Percentiles rank a stretch among this genome's conserved stretches.
Evolutionary conservation across 2,888 invertebrate species (phyloP).

Genomic region (Rhingia rostrata): DNA sequence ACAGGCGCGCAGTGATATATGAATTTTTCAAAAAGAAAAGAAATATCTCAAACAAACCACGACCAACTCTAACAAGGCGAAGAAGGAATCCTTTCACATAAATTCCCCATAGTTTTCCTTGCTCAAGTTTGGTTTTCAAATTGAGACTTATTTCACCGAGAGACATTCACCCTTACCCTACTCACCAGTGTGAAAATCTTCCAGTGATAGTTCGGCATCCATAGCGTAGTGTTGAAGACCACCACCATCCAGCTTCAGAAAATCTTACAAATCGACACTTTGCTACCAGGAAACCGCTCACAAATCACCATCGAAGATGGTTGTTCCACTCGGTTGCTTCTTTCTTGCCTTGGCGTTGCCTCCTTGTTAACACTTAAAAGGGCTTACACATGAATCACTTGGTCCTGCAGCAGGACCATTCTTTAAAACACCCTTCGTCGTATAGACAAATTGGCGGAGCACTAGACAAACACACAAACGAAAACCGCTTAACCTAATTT

Average conservation of each 20-base stretch:
- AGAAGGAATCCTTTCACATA: slow-evolving; percentile 22
- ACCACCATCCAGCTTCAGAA: not conserved
- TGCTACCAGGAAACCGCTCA: slow-evolving; percentile 52
- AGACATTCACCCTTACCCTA: slow-evolving; percentile 12
- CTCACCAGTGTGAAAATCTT: slow-evolving; percentile 70
- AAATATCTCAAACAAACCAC: slow-evolving; percentile 1
- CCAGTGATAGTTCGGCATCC: slow-evolving; percentile 67
- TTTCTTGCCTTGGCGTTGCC: not conserved
- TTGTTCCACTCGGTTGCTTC: not conserved
- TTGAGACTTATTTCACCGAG: slow-evolving; percentile 41
- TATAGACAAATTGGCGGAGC: not conserved
- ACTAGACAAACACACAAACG: not conserved
- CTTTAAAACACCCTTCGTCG: not conserved
- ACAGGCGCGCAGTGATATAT: not conserved
- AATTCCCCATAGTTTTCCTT: slow-evolving; percentile 6
- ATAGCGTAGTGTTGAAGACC: slow-evolving; percentile 32
- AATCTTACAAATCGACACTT: slow-evolving; percentile 64
- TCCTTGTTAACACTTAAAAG: slow-evolving; percentile 13
- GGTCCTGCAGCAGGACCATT: not conserved
- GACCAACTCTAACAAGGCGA: not conserved
- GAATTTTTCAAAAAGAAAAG: not conserved
- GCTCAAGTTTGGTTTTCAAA: slow-evolving; percentile 26
- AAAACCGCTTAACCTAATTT: slow-evolving; percentile 47
- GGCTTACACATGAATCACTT: slow-evolving; percentile 46
- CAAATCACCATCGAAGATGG: slow-evolving; percentile 55